Evolutionary conservation across 2,113 vertebrate genomes (phyloP).

Genomic region (Chaetorhynchus papuensis): DNA sequence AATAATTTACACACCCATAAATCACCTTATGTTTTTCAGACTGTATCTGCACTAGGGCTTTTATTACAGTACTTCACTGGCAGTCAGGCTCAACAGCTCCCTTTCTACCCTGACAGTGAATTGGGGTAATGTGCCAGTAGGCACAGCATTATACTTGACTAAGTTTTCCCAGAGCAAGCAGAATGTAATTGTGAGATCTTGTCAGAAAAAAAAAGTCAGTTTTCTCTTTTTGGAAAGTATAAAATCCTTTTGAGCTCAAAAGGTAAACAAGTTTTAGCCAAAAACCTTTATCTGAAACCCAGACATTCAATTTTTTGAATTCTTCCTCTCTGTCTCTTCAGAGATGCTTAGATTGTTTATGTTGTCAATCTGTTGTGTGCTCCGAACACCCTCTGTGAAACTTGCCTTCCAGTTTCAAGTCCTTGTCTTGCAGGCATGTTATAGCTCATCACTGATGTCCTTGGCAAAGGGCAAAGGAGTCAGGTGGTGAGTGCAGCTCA

Average conservation of each 20-base stretch:
- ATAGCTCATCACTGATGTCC: neutral
- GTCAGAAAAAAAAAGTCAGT: neutral
- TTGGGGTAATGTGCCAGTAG: neutral
- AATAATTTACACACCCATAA: neutral
- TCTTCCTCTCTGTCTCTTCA: neutral
- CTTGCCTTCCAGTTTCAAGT: neutral
- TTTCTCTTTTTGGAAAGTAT: neutral
- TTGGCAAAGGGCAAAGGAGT: neutral
- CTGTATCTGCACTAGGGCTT: neutral
- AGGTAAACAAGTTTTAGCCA: neutral
- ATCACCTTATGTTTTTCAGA: neutral
- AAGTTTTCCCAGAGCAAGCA: neutral
- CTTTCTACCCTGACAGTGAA: neutral
- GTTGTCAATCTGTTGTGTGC: neutral
- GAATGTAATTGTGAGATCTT: neutral
- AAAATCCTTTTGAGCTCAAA: neutral
- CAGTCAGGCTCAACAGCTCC: neutral
- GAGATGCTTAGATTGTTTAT: neutral
- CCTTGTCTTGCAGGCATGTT: neutral
- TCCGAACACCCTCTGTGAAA: neutral
- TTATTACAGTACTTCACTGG: neutral
- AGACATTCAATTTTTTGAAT: neutral
- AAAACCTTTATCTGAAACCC: neutral
- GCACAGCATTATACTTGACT: neutral
- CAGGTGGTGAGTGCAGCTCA: neutral